Percentiles rank a stretch among this genome's conserved stretches.
Evolutionary conservation across 1,140 invertebrate genomes (phyloP).

Genomic region (Eupeodes corollae): DNA sequence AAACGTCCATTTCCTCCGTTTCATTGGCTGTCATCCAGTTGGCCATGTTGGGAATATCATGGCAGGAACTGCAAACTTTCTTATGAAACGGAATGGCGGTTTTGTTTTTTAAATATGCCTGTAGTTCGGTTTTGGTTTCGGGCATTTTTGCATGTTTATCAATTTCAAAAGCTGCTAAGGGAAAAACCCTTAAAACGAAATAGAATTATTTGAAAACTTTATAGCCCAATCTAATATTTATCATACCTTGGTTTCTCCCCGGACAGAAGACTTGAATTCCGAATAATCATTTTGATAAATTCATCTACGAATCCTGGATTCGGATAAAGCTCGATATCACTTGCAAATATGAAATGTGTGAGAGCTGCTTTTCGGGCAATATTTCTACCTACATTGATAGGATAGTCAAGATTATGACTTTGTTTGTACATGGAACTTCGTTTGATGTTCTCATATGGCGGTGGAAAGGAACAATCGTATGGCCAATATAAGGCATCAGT

Average conservation of each 20-base stretch:
- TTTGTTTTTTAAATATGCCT: constrained; percentile 56
- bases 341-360: constrained; percentile 73
- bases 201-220: background rate
- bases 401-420: constrained; percentile 66
- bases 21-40: constrained; percentile 60
- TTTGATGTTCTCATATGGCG: constrained; percentile 49
- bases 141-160: constrained; percentile 40
- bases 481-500: constrained; percentile 42
- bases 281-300: constrained; percentile 46
- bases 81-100: constrained; percentile 80
- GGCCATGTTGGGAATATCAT: constrained; percentile 68
- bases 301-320: constrained; percentile 47
- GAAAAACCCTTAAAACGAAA: constrained; percentile 17
- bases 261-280: constrained; percentile 45
- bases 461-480: constrained; percentile 45
- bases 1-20: constrained; percentile 54
- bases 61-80: constrained; percentile 72
- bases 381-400: constrained; percentile 78
- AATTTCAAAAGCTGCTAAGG: constrained; percentile 28
- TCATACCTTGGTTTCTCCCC: background rate
- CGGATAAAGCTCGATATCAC: constrained; percentile 79
- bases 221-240: background rate
- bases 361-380: constrained; percentile 65
- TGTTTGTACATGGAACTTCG: constrained; percentile 56
- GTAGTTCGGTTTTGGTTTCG: constrained; percentile 55